A percentile compares a stretch with the other conserved stretches of the same genome.
Conservation (phyloP, 2,888 invertebrate genomes). For the Tipula helvola region DNA sequence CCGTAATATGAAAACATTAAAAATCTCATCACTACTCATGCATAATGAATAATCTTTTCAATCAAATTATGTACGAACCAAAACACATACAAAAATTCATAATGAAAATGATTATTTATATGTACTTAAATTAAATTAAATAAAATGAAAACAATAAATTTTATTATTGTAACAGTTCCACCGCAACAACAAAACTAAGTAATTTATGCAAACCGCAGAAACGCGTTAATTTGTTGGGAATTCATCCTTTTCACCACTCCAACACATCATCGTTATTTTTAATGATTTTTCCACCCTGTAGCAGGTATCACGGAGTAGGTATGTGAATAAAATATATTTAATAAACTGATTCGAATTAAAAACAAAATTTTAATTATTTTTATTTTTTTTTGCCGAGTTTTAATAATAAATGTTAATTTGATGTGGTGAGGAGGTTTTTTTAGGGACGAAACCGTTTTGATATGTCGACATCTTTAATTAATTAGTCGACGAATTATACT, state of each 20-base stretch:
- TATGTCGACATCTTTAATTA: too few species aligned
- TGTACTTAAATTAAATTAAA: neutral
- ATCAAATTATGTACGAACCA: neutral
- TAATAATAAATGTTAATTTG: too few species aligned
- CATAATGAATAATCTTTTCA: neutral
- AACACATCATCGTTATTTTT: neutral
- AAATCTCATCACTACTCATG: neutral
- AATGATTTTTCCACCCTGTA: neutral
- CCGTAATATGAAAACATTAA: neutral
- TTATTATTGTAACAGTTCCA: neutral
- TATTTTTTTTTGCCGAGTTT: neutral
- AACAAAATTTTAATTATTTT: neutral
- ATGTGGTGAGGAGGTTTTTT: too few species aligned
- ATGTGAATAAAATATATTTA: neutral
- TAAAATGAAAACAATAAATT: neutral
- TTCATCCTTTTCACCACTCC: neutral
- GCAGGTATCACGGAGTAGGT: neutral
- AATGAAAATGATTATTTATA: neutral
- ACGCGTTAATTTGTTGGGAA: neutral
- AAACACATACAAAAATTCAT: neutral
- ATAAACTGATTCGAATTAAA: neutral
- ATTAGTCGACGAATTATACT: too few species aligned
- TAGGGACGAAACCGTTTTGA: too few species aligned
- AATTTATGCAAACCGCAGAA: neutral
- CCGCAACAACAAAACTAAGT: neutral